A percentile compares a stretch with the other conserved stretches of the same genome.
Evolutionary conservation across 2,888 invertebrate genomes (phyloP).

Genomic region (Xanthia togata): DNA sequence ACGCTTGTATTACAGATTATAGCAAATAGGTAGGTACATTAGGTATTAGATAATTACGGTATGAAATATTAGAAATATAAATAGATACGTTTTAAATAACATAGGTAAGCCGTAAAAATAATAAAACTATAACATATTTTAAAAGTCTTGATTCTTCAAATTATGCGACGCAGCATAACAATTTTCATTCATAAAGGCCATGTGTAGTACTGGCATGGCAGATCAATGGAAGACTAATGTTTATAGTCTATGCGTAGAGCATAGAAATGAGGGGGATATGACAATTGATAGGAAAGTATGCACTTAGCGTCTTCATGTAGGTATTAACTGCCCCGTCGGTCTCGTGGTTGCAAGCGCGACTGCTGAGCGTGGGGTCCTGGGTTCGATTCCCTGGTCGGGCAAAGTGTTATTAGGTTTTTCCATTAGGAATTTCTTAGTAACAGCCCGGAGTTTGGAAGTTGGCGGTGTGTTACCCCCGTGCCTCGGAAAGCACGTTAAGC

Average conservation of each 20-base stretch:
- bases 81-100: background rate
- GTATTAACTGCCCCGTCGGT: too few relatives aligned
- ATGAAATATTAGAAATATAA: background rate
- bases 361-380: too few relatives aligned
- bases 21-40: background rate
- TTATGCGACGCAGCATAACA: conserved; percentile 3
- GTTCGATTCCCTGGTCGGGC: too few relatives aligned
- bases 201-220: conserved; percentile 15
- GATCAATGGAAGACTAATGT: conserved; percentile 42
- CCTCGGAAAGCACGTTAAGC: too few relatives aligned
- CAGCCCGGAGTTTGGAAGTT: too few relatives aligned
- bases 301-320: background rate
- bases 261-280: conserved; percentile 35
- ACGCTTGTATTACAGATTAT: background rate
- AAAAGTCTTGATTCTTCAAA: conserved; percentile 1
- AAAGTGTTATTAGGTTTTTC: too few relatives aligned
- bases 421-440: too few relatives aligned
- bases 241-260: conserved; percentile 30
- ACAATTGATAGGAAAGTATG: conserved; percentile 5
- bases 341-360: too few relatives aligned
- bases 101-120: background rate
- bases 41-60: too few relatives aligned
- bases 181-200: conserved; percentile 32
- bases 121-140: conserved; percentile 2
- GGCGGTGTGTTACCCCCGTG: too few relatives aligned